A percentile compares a stretch with the other conserved stretches of the same genome.
Conservation (phyloP, 2,888 invertebrate genomes). For the Drosophila kuntzei region DNA sequence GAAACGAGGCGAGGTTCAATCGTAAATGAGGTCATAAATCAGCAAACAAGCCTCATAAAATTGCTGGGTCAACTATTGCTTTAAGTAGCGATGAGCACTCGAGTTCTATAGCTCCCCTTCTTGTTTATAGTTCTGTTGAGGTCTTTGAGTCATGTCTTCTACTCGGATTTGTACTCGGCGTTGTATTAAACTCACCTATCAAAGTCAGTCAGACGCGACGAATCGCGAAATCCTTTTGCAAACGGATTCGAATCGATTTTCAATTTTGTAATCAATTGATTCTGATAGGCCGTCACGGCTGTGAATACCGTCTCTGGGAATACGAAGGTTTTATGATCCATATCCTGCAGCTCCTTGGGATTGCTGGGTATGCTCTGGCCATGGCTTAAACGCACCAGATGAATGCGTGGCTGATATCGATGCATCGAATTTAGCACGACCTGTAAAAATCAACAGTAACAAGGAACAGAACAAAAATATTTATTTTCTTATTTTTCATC, state of each 20-base stretch:
- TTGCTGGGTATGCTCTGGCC: conserved; percentile 91
- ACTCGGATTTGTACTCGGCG: neutral
- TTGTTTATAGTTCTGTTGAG: conserved; percentile 4
- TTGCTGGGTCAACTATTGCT: conserved; percentile 43
- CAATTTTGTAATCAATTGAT: conserved; percentile 99
- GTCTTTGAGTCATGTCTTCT: neutral
- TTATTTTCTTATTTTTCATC: conserved; percentile 5
- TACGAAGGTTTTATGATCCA: conserved; percentile 97
- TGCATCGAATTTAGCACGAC: conserved; percentile 99
- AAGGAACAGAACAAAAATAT: conserved; percentile 9
- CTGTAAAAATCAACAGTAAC: conserved; percentile 86
- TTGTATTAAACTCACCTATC: conserved; percentile 88
- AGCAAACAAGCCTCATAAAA: conserved; percentile 67
- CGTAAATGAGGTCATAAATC: conserved; percentile 76
- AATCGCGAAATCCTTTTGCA: conserved; percentile 99
- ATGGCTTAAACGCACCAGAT: conserved; percentile 95
- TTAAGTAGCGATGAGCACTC: conserved; percentile 18
- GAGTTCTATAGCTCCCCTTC: neutral
- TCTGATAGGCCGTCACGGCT: conserved; percentile 99
- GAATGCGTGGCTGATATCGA: conserved; percentile 99
- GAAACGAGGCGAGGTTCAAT: conserved; percentile 33
- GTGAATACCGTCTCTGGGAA: conserved; percentile 99
- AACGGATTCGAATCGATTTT: conserved; percentile 99
- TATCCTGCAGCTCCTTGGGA: conserved; percentile 93
- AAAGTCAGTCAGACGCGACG: conserved; percentile 96